Base-by-base conservation (phyloP, 1,140 invertebrate species). In the Bilobella aurantiaca region DNA sequence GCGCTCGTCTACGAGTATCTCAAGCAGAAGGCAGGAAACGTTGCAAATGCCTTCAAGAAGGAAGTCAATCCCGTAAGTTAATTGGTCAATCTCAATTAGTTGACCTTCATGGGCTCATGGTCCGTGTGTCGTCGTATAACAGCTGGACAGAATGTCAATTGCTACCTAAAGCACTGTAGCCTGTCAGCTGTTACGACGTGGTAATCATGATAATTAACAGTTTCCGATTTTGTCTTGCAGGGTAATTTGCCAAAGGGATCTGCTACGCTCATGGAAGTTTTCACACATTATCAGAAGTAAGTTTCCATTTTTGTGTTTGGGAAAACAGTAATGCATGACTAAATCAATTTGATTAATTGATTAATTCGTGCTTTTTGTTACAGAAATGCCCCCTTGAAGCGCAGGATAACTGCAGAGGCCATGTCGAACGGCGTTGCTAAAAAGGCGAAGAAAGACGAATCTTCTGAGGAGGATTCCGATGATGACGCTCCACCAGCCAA, bases 1-100 rank as follows among this genome's bases (percentile, higher is more conserved):
- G 69, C 72, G 1, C 58, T 73, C 12, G 72, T 73, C 1, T 73
- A 71, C 32, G 65, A 69, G 27, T 73, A 73, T 63, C 56, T 73
- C 18, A 60, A 66, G 37, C 64, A 69, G 47, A 67, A 57, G 25
- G 62, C 59, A 1, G 49, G 12, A 14, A 65, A 64, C 64, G 31
- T 67, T 5, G 72, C 72, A 5, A 59, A 71, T 56, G 46, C 59
- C 0, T 73, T 73, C 56, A 69, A 69, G 31, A 53, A 32, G 16
- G 64, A 65, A 58, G 63, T 65, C 25, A 71, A 73, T 25, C 67
- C 72, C 37, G 69, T 71, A 69, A 73, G 69, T 69, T 3, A 47
- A n/a, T n/a, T n/a, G n/a, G n/a, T n/a, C n/a, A n/a, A n/a, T n/a
- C n/a, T n/a, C n/a, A n/a, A n/a, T n/a, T n/a, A n/a, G n/a, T n/a